Evolutionary conservation across 1,140 invertebrate genomes (phyloP).

Genomic region (Campoletis sonorensis): DNA sequence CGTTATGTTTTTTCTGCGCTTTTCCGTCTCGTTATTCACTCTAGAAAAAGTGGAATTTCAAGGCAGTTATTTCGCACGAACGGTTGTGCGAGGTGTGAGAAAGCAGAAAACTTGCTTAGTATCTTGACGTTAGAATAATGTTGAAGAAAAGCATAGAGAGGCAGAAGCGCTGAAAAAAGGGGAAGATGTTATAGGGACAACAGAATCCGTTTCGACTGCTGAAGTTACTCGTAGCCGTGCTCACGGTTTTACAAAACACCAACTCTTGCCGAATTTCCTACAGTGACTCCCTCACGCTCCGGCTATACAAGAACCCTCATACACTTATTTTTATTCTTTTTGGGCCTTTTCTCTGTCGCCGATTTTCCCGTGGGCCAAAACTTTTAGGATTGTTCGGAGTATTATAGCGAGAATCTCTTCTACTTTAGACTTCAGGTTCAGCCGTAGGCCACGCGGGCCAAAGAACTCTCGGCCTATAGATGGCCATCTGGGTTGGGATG

Average conservation of each 20-base stretch:
- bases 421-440: constrained; percentile 30
- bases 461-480: constrained; percentile 21
- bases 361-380: constrained; percentile 44
- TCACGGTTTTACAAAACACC: constrained; percentile 33
- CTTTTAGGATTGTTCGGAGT: constrained; percentile 40
- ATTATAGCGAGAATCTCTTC: constrained; percentile 16
- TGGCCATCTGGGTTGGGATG: constrained; percentile 15
- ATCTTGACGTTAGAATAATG: neutral
- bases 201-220: constrained; percentile 28
- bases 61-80: constrained; percentile 3
- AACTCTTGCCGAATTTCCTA: constrained; percentile 53
- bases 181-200: constrained; percentile 2
- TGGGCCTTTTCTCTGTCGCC: constrained; percentile 9
- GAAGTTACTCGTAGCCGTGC: constrained; percentile 3
- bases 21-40: neutral
- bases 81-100: neutral
- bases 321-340: neutral
- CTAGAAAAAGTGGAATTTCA: constrained; percentile 8
- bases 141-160: neutral
- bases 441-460: constrained; percentile 28
- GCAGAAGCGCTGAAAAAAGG: neutral
- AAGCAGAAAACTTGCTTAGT: neutral
- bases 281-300: constrained; percentile 50
- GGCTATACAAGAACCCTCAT: constrained; percentile 8
- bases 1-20: neutral